Percentiles rank a stretch among this genome's conserved stretches.
These are phyloP conservation scores for Pseudomyrmex flavicornis DNA, from an alignment of 1,140 invertebrate genomes.

Conservation along the genomic window DNA sequence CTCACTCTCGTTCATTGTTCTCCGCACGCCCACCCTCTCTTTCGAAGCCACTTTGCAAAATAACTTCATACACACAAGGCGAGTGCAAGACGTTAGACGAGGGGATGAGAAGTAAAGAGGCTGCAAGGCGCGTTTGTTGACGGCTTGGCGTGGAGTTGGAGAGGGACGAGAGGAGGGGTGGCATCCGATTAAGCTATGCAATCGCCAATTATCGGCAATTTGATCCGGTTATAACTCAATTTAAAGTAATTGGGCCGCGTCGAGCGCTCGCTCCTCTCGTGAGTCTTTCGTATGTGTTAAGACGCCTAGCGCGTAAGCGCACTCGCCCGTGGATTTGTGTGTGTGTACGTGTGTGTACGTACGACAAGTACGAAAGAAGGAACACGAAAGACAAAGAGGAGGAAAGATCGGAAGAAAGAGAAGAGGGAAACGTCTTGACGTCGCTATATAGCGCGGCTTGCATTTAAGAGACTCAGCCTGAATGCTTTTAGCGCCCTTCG, in stretches of 20 bases:
- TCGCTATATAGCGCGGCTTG: slow-evolving; percentile 6
- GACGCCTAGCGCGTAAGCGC: slow-evolving; percentile 19
- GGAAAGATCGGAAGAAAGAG: neutral
- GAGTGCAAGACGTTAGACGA: neutral
- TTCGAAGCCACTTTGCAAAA: slow-evolving; percentile 68
- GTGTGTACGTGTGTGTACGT: slow-evolving; percentile 16
- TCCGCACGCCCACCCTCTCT: slow-evolving; percentile 29
- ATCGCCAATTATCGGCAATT: slow-evolving; percentile 82
- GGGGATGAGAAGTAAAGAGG: slow-evolving; percentile 44
- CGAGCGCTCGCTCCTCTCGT: slow-evolving; percentile 31
- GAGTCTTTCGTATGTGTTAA: slow-evolving; percentile 52
- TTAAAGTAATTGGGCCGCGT: slow-evolving; percentile 80
- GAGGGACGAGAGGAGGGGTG: slow-evolving; percentile 47
- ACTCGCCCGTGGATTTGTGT: neutral
- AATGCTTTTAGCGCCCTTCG: slow-evolving; percentile 72
- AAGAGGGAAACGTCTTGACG: slow-evolving; percentile 44
- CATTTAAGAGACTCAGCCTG: slow-evolving; percentile 27
- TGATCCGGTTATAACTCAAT: slow-evolving; percentile 83
- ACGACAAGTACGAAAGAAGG: slow-evolving; percentile 22
- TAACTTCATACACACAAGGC: slow-evolving; percentile 73
- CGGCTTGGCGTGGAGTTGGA: slow-evolving; percentile 22
- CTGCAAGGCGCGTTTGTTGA: slow-evolving; percentile 17
- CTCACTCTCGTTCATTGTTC: slow-evolving; percentile 40
- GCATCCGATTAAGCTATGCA: slow-evolving; percentile 77
- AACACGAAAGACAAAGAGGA: slow-evolving; percentile 8